These are phyloP conservation scores for Melipona bicolor DNA, from an alignment of 2,888 invertebrate genomes.

Conservation along the genomic window DNA sequence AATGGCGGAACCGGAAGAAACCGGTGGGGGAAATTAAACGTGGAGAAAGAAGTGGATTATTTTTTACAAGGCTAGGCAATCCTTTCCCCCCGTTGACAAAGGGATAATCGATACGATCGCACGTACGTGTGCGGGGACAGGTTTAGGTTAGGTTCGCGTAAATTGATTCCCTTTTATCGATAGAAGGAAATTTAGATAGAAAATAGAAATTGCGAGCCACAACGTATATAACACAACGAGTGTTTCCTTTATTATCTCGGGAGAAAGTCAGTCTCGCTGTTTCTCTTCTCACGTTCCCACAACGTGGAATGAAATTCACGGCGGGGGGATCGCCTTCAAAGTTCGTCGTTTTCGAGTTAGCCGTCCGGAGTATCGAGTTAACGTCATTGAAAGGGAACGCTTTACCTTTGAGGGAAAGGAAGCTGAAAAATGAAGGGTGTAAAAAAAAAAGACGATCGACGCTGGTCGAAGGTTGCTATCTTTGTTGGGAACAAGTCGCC, in stretches of 20 bases:
- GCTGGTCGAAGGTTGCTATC: conserved; percentile 31
- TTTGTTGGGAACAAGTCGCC: conserved; percentile 49
- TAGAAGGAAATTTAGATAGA: neutral
- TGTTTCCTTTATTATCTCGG: neutral
- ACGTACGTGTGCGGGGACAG: too few relatives aligned
- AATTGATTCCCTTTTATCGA: neutral
- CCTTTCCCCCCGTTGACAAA: neutral
- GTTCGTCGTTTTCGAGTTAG: neutral
- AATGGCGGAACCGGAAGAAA: neutral
- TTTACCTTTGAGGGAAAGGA: conserved; percentile 16
- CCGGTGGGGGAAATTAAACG: neutral
- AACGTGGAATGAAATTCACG: too few relatives aligned
- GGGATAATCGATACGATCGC: neutral
- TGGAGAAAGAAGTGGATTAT: neutral
- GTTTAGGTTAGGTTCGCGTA: neutral
- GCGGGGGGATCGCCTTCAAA: neutral
- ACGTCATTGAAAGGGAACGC: conserved; percentile 1
- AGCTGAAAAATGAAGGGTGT: conserved; percentile 3
- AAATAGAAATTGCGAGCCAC: neutral
- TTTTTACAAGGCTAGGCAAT: conserved; percentile 4
- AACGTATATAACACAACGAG: too few relatives aligned
- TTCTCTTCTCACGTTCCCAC: too few relatives aligned
- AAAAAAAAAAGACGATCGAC: neutral
- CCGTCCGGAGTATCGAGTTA: conserved; percentile 1
- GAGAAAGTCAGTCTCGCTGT: neutral